Conservation (phyloP, 1,140 invertebrate species). For the Lamellibrachia luymesi region DNA sequence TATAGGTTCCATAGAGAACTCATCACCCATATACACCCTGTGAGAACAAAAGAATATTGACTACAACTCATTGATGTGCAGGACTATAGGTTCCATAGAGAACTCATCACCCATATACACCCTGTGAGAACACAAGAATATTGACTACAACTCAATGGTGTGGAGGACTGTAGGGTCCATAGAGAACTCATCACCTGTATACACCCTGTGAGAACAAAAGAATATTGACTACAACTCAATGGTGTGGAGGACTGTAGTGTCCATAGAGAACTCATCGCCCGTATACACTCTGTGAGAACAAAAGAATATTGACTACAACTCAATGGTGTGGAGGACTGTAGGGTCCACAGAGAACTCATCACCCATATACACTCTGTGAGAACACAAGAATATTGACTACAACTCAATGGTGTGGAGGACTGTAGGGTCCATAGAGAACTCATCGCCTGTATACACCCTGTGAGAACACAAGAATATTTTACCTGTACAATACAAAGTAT, state of each 20-base stretch:
- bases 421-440: too few species aligned
- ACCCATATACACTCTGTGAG: not conserved
- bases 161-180: not conserved
- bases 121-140: not conserved
- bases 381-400: not conserved
- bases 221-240: not conserved
- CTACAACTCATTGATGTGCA: too few species aligned
- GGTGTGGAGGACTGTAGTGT: too few species aligned
- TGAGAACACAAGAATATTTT: too few species aligned
- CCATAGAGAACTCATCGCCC: too few species aligned
- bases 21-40: not conserved
- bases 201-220: not conserved
- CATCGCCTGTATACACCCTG: too few species aligned
- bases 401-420: too few species aligned
- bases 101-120: too few species aligned
- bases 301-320: not conserved
- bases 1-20: not conserved
- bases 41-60: not conserved
- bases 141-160: not conserved
- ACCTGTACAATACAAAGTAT: too few species aligned
- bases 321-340: conserved; percentile 9
- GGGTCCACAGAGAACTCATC: conserved; percentile 4
- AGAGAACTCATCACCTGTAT: not conserved
- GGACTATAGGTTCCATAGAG: too few species aligned
- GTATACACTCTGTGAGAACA: too few species aligned